Conservation (phyloP, 1,140 invertebrate genomes). For the Littorina saxatilis region DNA sequence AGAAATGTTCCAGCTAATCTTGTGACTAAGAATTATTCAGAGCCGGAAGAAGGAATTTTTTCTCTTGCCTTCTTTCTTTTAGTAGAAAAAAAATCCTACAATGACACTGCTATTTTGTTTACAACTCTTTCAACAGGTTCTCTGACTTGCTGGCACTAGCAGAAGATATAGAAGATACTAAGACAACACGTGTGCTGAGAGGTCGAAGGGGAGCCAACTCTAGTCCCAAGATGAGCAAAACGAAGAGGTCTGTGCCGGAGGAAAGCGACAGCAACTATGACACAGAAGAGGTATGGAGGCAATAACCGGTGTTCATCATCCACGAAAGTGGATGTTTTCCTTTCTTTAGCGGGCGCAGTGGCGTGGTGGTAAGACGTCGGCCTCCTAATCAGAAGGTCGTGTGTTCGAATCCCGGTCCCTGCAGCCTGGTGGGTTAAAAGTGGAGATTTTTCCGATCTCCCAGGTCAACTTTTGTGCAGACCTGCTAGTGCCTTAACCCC, state of each 20-base stretch:
- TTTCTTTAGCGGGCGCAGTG: not conserved
- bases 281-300: not conserved
- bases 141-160: conserved; percentile 93
- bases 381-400: too few relatives aligned
- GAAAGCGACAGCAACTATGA: conserved; percentile 83
- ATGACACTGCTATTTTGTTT: not conserved
- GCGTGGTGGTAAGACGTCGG: too few relatives aligned
- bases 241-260: conserved; percentile 70
- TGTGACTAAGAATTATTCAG: too few relatives aligned
- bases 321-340: not conserved
- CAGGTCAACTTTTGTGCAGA: not conserved
- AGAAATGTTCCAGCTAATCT: too few relatives aligned
- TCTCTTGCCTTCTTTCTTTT: too few relatives aligned
- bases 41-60: too few relatives aligned
- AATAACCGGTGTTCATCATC: not conserved
- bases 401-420: too few relatives aligned
- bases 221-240: conserved; percentile 75
- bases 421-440: too few relatives aligned
- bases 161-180: conserved; percentile 87
- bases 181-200: conserved; percentile 70
- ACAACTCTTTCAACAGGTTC: conserved; percentile 77
- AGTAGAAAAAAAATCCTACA: too few relatives aligned
- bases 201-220: conserved; percentile 68
- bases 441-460: too few relatives aligned
- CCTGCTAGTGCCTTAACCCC: too few relatives aligned